phyloP scores from a whole-genome alignment of 2,888 invertebrate genomes.

The Drosophila mimica region DNA sequence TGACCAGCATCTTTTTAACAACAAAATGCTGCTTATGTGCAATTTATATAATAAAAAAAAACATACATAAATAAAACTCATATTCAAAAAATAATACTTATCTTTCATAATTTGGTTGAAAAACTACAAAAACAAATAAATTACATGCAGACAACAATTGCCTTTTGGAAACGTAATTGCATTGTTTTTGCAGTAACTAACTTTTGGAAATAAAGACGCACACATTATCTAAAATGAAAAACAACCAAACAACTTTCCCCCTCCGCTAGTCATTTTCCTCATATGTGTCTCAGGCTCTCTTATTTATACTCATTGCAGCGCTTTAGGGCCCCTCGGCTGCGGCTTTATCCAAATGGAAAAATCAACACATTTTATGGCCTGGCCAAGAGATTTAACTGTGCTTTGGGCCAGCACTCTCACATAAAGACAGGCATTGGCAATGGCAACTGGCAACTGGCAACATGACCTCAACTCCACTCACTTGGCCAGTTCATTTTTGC shows the following conservation, averaged over 20 bases:
- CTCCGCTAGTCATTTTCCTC: conserved; percentile 40
- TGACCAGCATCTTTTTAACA: too few relatives aligned
- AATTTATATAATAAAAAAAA: not conserved
- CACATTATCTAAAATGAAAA: conserved; percentile 32
- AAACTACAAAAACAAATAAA: not conserved
- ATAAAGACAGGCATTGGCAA: conserved; percentile 33
- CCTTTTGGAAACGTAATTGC: conserved; percentile 8
- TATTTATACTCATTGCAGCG: conserved; percentile 74
- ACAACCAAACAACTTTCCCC: conserved; percentile 4
- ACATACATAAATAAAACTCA: too few relatives aligned
- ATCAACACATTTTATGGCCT: conserved; percentile 78
- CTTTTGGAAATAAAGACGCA: conserved; percentile 44
- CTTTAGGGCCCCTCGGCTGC: conserved; percentile 66
- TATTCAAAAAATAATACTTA: not conserved
- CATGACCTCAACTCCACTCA: conserved; percentile 78
- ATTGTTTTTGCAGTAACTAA: conserved; percentile 47
- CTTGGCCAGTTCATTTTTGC: conserved; percentile 75
- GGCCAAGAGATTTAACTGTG: conserved; percentile 69
- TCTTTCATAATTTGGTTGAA: not conserved
- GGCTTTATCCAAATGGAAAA: conserved; percentile 72
- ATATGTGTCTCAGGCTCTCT: conserved; percentile 27
- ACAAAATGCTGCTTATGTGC: too few relatives aligned
- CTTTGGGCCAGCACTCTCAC: conserved; percentile 51
- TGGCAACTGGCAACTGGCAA: conserved; percentile 32
- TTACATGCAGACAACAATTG: not conserved